Percentiles rank a stretch among this genome's conserved stretches.
These are phyloP conservation scores for Periophthalmus modestus DNA, from an alignment of 2,113 vertebrate species.

Conservation along the genomic window DNA sequence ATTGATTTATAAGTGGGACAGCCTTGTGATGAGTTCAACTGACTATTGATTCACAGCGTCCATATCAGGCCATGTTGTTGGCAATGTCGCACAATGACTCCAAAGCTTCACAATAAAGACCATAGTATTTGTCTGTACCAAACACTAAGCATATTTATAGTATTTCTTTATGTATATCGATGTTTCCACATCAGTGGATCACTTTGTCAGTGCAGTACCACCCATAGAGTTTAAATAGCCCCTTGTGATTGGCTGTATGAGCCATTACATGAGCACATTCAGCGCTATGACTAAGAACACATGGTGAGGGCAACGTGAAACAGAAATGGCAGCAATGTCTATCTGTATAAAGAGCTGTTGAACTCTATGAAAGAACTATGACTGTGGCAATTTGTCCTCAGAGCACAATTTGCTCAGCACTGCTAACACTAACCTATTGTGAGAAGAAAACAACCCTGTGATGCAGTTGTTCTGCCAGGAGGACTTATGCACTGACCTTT, in stretches of 20 bases:
- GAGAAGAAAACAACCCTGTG: conserved; percentile 4
- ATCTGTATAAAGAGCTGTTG: not conserved
- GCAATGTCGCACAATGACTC: conserved; percentile 22
- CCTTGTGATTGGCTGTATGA: conserved; percentile 1
- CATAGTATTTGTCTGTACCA: not conserved
- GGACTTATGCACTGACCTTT: conserved; percentile 32
- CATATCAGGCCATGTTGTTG: conserved; percentile 34
- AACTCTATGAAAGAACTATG: conserved; percentile 1
- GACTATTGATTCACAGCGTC: conserved; percentile 53
- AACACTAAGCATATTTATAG: conserved; percentile 12
- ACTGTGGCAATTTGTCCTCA: conserved; percentile 7
- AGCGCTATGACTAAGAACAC: conserved; percentile 5
- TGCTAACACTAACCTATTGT: not conserved
- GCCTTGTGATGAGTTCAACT: conserved; percentile 57
- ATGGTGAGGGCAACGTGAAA: not conserved
- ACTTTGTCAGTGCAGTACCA: not conserved
- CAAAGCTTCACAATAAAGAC: conserved; percentile 10
- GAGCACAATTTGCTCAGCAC: conserved; percentile 12
- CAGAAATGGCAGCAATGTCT: not conserved
- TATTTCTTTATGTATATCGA: not conserved
- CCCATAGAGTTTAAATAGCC: not conserved
- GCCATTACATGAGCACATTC: conserved; percentile 7
- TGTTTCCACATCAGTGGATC: not conserved
- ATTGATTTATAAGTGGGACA: conserved; percentile 66
- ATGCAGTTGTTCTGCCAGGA: conserved; percentile 8